Conservation (phyloP, 2,888 invertebrate species). For the Troides oblongomaculatus region DNA sequence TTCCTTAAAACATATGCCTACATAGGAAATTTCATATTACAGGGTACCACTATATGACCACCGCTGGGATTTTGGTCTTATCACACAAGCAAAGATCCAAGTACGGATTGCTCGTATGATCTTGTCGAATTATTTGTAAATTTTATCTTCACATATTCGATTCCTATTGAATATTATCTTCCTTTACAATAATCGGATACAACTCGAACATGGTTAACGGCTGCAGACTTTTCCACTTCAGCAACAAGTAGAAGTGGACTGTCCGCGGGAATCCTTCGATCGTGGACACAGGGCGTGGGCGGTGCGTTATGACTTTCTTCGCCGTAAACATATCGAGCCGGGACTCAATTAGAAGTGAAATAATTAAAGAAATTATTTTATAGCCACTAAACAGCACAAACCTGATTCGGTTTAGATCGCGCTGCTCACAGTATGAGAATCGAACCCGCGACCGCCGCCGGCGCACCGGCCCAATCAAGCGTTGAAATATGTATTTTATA, state of each 20-base stretch:
- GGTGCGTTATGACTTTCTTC: conserved; percentile 41
- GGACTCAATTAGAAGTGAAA: conserved; percentile 41
- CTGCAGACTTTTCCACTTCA: too few relatives aligned
- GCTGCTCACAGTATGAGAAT: not conserved
- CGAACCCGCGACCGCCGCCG: conserved; percentile 4
- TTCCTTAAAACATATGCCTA: not conserved
- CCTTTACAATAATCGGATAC: too few relatives aligned
- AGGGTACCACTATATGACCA: too few relatives aligned
- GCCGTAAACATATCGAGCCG: conserved; percentile 39
- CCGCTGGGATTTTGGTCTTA: too few relatives aligned
- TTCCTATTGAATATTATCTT: too few relatives aligned
- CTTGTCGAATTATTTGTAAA: too few relatives aligned
- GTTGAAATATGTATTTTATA: conserved; percentile 15
- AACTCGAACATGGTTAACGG: too few relatives aligned
- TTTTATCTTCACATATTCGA: too few relatives aligned
- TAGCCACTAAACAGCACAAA: conserved; percentile 32
- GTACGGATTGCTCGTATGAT: too few relatives aligned
- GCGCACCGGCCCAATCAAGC: conserved; percentile 7
- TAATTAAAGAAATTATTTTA: conserved; percentile 42
- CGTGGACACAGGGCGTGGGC: conserved; percentile 35
- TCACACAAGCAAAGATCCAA: too few relatives aligned
- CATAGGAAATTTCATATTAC: too few relatives aligned
- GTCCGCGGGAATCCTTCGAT: not conserved
- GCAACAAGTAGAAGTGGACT: not conserved
- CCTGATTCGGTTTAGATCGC: conserved; percentile 28